phyloP scores from a whole-genome alignment of 2,797 vertebrate species.

The Sparus aurata region DNA sequence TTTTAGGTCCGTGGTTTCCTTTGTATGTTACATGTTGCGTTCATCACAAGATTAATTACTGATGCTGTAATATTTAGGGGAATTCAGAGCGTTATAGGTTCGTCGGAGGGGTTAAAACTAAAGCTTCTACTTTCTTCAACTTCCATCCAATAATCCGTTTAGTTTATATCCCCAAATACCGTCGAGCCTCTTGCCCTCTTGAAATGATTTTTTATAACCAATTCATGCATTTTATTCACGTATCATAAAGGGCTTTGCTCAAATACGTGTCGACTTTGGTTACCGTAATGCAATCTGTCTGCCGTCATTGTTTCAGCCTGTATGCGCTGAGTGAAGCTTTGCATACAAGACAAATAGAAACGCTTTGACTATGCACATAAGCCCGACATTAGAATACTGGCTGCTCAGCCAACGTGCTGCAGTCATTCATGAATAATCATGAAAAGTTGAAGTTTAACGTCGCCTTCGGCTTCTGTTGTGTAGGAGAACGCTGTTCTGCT shows the following conservation, averaged over 20 bases:
- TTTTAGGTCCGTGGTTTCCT: neutral
- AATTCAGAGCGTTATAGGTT: neutral
- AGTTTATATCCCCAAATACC: neutral
- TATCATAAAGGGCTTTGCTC: neutral
- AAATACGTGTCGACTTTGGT: neutral
- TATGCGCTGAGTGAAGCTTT: slow-evolving; percentile 26
- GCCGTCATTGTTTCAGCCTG: neutral
- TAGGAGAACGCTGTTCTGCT: no score
- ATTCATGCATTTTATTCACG: neutral
- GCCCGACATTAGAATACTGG: neutral
- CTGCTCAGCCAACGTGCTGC: slow-evolving; percentile 14
- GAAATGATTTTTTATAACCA: neutral
- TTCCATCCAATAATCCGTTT: neutral
- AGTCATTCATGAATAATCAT: slow-evolving; percentile 15
- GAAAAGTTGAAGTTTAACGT: neutral
- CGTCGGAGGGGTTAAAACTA: neutral
- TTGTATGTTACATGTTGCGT: neutral
- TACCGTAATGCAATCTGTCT: neutral
- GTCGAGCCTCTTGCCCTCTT: neutral
- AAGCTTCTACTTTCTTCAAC: neutral
- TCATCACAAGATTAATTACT: neutral
- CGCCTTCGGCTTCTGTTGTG: no score
- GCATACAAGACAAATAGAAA: slow-evolving; percentile 31
- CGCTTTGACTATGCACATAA: slow-evolving; percentile 23
- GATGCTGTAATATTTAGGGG: neutral